Evolutionary conservation across 2,888 invertebrate species (phyloP), one percentile per base, ranked within the genome.

Genomic region (Synanthedon tipuliformis): DNA sequence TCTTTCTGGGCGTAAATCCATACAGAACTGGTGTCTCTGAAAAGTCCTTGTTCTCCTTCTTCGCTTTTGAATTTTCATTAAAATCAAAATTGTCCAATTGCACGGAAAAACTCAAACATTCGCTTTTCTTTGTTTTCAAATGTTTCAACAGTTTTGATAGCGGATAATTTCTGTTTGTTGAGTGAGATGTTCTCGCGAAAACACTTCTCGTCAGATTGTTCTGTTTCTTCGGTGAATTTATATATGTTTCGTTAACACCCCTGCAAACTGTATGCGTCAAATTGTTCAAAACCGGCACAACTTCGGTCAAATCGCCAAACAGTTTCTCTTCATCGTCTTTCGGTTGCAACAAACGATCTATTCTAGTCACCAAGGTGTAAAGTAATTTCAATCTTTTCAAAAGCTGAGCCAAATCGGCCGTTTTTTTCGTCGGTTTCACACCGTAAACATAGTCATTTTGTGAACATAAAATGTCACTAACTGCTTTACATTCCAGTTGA

Each of bases 401-500:
- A 0, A 87, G 67, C 62, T 81, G 76, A 2, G 75, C 74, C 11
- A 75, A 52, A 0, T 73, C 71, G 3, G 66, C 61, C 53, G 71
- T 71, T 15, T 62, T 65, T 34, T 62, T 61, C 1, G 66, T 61
- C 55, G 66, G 69, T 56, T 69, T 73, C 5, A 75, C 58, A 4
- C 75, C 63, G 51, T 75, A 81, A 1, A 65, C 27, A 51, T 69
- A 75, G 56, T 80, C 77, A 0, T 60, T 59, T 2, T 62, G 56
- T 0, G 69, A 57, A 51, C 69, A 65, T 10, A 85, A 60, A 10
- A 81, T 60, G 53, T 85, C 78, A 58, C 75, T 79, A 0, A 86
- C 86, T 3, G 81, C 71, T 66, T 83, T 85, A 58, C 87, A 86
- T 63, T 87, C 86, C 23, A 63, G 65, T 69, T 75, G 73, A 16